phyloP scores from a whole-genome alignment of 2,797 vertebrate species.

The Danio jaintianensis region DNA sequence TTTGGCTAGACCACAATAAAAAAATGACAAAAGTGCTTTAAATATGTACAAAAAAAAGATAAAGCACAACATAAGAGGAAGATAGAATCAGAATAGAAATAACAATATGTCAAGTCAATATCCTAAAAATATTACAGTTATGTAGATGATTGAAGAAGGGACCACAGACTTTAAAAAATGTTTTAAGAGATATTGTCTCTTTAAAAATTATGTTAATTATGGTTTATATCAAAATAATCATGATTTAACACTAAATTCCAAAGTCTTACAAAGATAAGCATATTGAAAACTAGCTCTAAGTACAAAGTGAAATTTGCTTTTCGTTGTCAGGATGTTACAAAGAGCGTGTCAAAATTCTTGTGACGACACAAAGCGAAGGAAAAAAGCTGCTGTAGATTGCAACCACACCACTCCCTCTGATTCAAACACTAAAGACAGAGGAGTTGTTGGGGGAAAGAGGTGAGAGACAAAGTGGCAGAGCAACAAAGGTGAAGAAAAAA shows the following conservation, averaged over 20 bases:
- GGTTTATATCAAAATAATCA: background rate
- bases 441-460: slow-evolving; percentile 27
- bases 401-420: slow-evolving; percentile 1
- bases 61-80: too few relatives aligned
- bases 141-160: too few relatives aligned
- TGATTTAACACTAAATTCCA: background rate
- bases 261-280: background rate
- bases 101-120: too few relatives aligned
- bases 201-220: background rate
- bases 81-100: too few relatives aligned
- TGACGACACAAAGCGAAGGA: slow-evolving; percentile 12
- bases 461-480: slow-evolving; percentile 3
- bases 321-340: slow-evolving; percentile 1
- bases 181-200: too few relatives aligned
- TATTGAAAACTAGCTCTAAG: background rate
- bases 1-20: too few relatives aligned
- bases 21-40: too few relatives aligned
- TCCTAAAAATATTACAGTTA: too few relatives aligned
- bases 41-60: too few relatives aligned
- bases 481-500: slow-evolving; percentile 10
- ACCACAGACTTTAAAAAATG: too few relatives aligned
- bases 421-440: background rate
- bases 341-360: background rate
- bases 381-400: slow-evolving; percentile 22
- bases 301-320: background rate